These are phyloP conservation scores for Thermophis baileyi DNA, from an alignment of 2,113 vertebrate species.

Conservation along the genomic window DNA sequence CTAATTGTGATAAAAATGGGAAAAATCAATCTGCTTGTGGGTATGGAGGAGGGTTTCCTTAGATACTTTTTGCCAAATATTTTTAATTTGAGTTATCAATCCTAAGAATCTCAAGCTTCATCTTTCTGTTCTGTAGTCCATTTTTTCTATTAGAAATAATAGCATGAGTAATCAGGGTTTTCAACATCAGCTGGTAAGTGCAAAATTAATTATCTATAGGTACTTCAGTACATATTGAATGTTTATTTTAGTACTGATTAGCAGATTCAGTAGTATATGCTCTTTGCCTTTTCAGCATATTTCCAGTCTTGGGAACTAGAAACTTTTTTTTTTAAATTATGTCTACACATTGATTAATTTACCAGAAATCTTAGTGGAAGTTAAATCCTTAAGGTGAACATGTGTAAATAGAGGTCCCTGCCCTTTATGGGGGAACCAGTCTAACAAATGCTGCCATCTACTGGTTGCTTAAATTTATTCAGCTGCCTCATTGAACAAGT, in stretches of 20 bases:
- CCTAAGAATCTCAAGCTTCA: neutral
- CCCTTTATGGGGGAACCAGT: slow-evolving; percentile 27
- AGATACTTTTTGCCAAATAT: neutral
- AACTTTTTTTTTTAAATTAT: neutral
- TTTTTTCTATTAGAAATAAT: neutral
- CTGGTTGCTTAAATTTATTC: slow-evolving; percentile 56
- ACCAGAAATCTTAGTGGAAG: neutral
- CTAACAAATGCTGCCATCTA: slow-evolving; percentile 68
- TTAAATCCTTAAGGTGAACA: neutral
- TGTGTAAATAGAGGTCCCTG: neutral
- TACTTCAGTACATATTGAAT: neutral
- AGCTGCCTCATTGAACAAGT: slow-evolving; percentile 23
- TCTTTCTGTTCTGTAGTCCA: neutral
- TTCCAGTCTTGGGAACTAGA: slow-evolving; percentile 5
- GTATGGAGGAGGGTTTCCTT: neutral
- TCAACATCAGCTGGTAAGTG: neutral
- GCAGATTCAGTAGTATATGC: neutral
- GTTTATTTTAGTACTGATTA: neutral
- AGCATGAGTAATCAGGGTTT: neutral
- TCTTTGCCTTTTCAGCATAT: neutral
- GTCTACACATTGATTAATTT: neutral
- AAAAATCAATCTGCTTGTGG: neutral
- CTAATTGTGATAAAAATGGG: neutral
- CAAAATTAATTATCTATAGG: neutral
- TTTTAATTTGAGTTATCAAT: neutral